Base-by-base conservation (phyloP, 2,888 invertebrate species). In the Eupsilia transversa region DNA sequence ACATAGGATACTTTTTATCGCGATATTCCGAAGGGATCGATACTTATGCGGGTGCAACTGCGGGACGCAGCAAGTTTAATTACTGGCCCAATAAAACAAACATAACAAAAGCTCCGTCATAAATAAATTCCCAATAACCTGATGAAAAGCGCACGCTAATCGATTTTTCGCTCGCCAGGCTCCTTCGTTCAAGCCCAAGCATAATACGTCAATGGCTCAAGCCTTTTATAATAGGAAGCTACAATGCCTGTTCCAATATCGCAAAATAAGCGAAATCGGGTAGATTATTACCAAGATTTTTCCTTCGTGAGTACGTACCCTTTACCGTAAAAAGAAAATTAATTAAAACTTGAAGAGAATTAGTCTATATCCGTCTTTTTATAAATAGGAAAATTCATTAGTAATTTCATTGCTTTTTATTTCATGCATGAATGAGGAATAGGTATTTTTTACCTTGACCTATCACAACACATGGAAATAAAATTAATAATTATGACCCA, bases 171-270 rank as follows among this genome's bases (percentile, higher is more conserved):
- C 33, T 66, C 27, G 7, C 49, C 41, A 49, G 56, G 43, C 46
- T 82, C 46, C 63, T 52, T 14, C 63, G 30, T 64, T 67, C 49
- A 52, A 60, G n/a, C 63, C 43, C 54, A 70, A 70, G 23, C 17
- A n/a, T n/a, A n/a, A n/a, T n/a, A n/a, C n/a, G n/a, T n/a, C n/a
- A n/a, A n/a, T n/a, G n/a, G n/a, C n/a, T n/a, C n/a, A 70, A 70
- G 23, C 17, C 38, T 79, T 67, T 68, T n/a, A 65, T 67, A 56
- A 73, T 38, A 54, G 59, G 41, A 73, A 49, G 66, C 71, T 60
- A 57, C 43, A 77, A 67, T 66, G 46, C 59, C 68, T 69, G 65
- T 65, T 60, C 30, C 69, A 70, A 80, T 70, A 74, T 74, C 12
- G 38, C 56, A 49, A 61, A 52, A 60, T 66, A 63, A 74, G 52